phyloP scores from a whole-genome alignment of 2,113 vertebrate genomes.

The Neolamprologus brichardi region DNA sequence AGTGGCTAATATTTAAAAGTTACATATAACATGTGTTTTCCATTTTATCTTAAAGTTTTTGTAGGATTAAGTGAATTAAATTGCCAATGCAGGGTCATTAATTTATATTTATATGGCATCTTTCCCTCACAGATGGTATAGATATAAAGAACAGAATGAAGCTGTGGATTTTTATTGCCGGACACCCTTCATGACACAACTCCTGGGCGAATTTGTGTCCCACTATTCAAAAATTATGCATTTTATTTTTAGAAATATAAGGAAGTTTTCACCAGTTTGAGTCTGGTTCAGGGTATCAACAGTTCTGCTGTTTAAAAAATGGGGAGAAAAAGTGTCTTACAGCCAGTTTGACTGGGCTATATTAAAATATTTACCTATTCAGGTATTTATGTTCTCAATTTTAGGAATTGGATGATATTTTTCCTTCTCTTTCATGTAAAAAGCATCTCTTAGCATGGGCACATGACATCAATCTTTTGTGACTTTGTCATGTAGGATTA shows the following conservation, averaged over 20 bases:
- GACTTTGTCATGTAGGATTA: background rate
- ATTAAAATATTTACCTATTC: background rate
- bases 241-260: background rate
- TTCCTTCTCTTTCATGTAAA: background rate
- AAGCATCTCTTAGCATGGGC: background rate
- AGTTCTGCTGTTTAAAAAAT: background rate
- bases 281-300: background rate
- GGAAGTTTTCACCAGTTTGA: background rate
- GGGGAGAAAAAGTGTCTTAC: background rate
- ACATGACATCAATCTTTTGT: background rate
- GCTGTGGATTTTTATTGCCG: background rate
- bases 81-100: background rate
- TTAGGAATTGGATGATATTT: rapidly evolving
- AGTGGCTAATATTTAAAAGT: background rate
- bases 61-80: background rate
- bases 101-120: background rate
- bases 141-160: background rate
- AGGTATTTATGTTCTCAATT: background rate
- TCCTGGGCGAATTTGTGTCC: background rate
- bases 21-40: background rate
- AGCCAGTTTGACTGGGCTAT: background rate
- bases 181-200: background rate
- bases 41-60: background rate
- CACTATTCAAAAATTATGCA: background rate
- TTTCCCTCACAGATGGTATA: background rate